Evolutionary conservation across 2,888 invertebrate genomes (phyloP), one percentile per base, ranked within the genome.

Genomic region (Trimorus sp.): DNA sequence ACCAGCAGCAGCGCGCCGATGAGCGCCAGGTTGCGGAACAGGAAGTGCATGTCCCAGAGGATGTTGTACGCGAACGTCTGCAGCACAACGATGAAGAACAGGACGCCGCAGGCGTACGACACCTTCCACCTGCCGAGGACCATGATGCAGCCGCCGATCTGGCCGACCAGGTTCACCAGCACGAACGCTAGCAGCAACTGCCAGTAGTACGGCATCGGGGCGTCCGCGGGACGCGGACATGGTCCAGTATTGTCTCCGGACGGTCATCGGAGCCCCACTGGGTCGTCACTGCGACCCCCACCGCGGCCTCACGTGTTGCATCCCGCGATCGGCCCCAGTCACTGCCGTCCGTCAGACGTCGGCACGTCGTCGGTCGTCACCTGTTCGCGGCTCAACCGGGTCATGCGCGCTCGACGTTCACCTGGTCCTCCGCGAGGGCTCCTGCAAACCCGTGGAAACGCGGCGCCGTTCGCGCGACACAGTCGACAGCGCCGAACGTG

Each of bases 61-160:
- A 99, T 99, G 92, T 98, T 97, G 93, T 98, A 98, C 0, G 98
- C 98, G 88, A 98, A 94, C 65, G 98, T 98, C 95, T 99, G 99
- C 88, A 99, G 93, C 63, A 98, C 95, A 63, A 99, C 99, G 88
- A 99, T 99, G 93, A 96, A 97, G 93, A 98, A 98, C 7, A 99
- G 94, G 11, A 98, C 92, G 51, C 97, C 98, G 89, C 98, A 98
- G 12, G 98, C 98, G 88, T 97, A 96, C 88, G 96, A 95, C 59
- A 99, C 99, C 92, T 96, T 96, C 91, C 96, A 96, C 92, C 99
- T 94, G 83, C 96, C 94, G 87, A 99, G 94, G 80, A 99, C 98
- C 98, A 99, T 98, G 66, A 96, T 95, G 92, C 99, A 99, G 75
- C 99, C 99, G 49, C 98, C 97, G 58, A 99, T 93, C 93, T 99